These are phyloP conservation scores for Ethmia dodecea DNA, from an alignment of 2,888 invertebrate species.

Conservation along the genomic window DNA sequence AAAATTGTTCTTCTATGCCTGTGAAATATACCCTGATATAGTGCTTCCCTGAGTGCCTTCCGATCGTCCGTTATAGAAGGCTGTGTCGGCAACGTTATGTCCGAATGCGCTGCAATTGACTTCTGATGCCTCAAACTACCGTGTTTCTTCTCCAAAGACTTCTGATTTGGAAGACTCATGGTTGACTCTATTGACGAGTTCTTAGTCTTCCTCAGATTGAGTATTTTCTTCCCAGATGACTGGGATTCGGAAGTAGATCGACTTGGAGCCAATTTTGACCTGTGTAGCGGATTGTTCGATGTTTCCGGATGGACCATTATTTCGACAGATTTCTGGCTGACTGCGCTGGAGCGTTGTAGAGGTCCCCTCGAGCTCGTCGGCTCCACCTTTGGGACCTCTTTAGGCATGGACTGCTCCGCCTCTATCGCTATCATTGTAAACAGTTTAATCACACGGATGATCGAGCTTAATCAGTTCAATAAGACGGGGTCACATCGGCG, in stretches of 20 bases:
- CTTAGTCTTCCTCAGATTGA: constrained; percentile 68
- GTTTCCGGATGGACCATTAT: constrained; percentile 71
- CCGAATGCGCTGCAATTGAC: constrained; percentile 78
- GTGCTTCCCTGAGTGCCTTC: constrained; percentile 83
- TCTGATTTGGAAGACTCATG: constrained; percentile 73
- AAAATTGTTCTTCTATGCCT: constrained; percentile 86
- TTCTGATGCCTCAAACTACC: constrained; percentile 79
- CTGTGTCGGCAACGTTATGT: constrained; percentile 70
- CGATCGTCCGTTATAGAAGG: constrained; percentile 76
- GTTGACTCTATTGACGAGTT: constrained; percentile 74
- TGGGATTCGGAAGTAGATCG: constrained; percentile 69
- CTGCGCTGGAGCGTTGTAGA: constrained; percentile 77
- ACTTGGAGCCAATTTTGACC: constrained; percentile 66
- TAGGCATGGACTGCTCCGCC: constrained; percentile 55
- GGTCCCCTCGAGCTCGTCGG: constrained; percentile 65
- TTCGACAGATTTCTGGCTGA: constrained; percentile 80
- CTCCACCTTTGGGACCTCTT: constrained; percentile 55
- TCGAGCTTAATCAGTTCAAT: constrained; percentile 19
- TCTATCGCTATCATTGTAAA: constrained; percentile 66
- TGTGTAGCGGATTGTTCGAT: constrained; percentile 63
- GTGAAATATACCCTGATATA: constrained; percentile 88
- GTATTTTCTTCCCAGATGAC: constrained; percentile 59
- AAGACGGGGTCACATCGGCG: constrained; percentile 55
- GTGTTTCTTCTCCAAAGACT: constrained; percentile 71
- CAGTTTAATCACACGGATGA: constrained; percentile 21